A percentile compares a stretch with the other conserved stretches of the same genome.
Evolutionary conservation across 2,797 vertebrate species (phyloP).

Genomic region (Premnoplex brunnescens): DNA sequence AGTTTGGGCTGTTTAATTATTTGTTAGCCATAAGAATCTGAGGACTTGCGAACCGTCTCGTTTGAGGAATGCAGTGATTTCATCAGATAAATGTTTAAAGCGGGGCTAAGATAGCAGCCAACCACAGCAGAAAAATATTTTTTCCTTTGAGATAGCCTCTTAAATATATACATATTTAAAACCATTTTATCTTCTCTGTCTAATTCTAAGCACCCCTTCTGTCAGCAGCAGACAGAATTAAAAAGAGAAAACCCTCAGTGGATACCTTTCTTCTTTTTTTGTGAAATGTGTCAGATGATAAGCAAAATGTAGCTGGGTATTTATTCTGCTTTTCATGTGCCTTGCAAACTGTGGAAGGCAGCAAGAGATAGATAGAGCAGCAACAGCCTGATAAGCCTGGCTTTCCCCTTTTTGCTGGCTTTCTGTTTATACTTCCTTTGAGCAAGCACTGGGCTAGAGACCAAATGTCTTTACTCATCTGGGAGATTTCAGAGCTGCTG

Average conservation of each 20-base stretch:
- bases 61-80: slow-evolving; percentile 53
- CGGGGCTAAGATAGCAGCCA: neutral
- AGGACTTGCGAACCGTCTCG: neutral
- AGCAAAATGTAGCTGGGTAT: slow-evolving; percentile 44
- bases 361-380: slow-evolving; percentile 24
- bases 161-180: slow-evolving; percentile 63
- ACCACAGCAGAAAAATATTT: slow-evolving; percentile 10
- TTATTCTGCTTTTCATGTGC: slow-evolving; percentile 58
- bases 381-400: slow-evolving; percentile 23
- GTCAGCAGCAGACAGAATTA: slow-evolving; percentile 6
- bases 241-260: neutral
- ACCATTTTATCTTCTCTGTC: neutral
- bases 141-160: slow-evolving; percentile 64
- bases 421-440: slow-evolving; percentile 45
- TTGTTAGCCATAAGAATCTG: slow-evolving; percentile 22
- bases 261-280: slow-evolving; percentile 15
- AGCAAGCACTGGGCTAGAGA: neutral
- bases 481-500: slow-evolving; percentile 39
- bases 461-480: slow-evolving; percentile 43
- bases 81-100: slow-evolving; percentile 54
- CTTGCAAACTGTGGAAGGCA: slow-evolving; percentile 47
- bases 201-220: neutral
- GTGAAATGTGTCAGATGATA: slow-evolving; percentile 54
- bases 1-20: slow-evolving; percentile 43
- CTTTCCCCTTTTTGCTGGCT: neutral